Evolutionary conservation across 2,113 vertebrate species (phyloP), one percentile per base, ranked within the genome.

Genomic region (Rattus rattus): DNA sequence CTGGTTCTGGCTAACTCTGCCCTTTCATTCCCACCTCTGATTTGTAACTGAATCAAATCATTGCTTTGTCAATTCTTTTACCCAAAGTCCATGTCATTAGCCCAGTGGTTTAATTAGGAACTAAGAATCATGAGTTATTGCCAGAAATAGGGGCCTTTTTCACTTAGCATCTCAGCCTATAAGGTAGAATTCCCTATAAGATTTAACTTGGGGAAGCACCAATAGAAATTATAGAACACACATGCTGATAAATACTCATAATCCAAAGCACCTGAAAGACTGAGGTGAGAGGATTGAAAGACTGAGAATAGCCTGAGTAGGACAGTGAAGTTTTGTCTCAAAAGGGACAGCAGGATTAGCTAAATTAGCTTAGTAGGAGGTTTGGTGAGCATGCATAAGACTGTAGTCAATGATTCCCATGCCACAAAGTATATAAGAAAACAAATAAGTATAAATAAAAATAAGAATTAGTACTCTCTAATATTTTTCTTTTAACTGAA

Each of bases 401-500:
- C 36, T 43, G n/a, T 11, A 22, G 39, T 61, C 36, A 39, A 39
- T 61, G 54, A 39, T 84, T 7, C 13, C 12, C 5, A 84, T 24
- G 20, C 24, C 59, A 63, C 56, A 43, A 61, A 54, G 12, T 79
- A 36, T 33, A 36, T 52, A 30, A 63, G 39, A 43, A 85, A 43
- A 65, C 2, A 65, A 17, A 30, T 63, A 30, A 65, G 12, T 47
- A 43, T 43, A 49, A 28, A 77, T 77, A 30, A 49, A 77, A 77
- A 76, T n/a, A 67, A 67, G 54, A 54, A 28, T 33, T 59, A 19
- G 22, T 59, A 81, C 7, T 36, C 4, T n/a, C 75, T 59, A 65
- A 30, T 67, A 30, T 65, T 65, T 65, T 76, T 54, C 26, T 95
- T 79, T 92, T 49, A 94, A 8, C 47, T 72, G 36, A 96, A 83